Evolutionary conservation across 2,888 invertebrate genomes (phyloP).

Genomic region (Tetranychus piercei): DNA sequence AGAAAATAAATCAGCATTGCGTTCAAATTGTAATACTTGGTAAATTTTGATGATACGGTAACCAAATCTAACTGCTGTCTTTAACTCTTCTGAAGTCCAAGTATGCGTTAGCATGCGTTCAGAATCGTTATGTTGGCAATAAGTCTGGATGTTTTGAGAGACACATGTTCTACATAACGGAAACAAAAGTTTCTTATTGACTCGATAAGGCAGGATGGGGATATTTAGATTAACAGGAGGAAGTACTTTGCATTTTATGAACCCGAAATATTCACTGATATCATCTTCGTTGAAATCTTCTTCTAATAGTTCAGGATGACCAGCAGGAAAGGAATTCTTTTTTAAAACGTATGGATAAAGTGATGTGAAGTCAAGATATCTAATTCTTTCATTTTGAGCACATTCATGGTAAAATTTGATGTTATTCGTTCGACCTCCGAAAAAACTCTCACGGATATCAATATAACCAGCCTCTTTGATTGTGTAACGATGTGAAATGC

Average conservation of each 20-base stretch:
- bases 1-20: constrained; percentile 26
- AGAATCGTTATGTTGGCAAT: constrained; percentile 13
- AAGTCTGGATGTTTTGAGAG: constrained; percentile 25
- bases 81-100: constrained; percentile 28
- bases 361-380: constrained; percentile 27
- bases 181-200: constrained; percentile 27
- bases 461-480: background rate
- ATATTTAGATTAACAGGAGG: constrained; percentile 28
- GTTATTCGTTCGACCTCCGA: constrained; percentile 28
- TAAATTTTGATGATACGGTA: constrained; percentile 27
- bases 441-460: constrained; percentile 27
- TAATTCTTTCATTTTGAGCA: constrained; percentile 2
- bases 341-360: constrained; percentile 27
- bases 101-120: constrained; percentile 23
- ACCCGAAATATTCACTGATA: constrained; percentile 25
- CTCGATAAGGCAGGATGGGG: constrained; percentile 28
- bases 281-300: constrained; percentile 22
- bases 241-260: constrained; percentile 28
- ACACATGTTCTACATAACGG: constrained; percentile 27
- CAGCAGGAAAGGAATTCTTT: constrained; percentile 25
- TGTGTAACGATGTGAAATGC: too few relatives aligned
- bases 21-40: constrained; percentile 28
- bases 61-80: constrained; percentile 27
- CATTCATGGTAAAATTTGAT: constrained; percentile 27
- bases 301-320: constrained; percentile 26